Evolutionary conservation across 2,888 invertebrate species (phyloP).

Genomic region (Netelia fuscicornis): DNA sequence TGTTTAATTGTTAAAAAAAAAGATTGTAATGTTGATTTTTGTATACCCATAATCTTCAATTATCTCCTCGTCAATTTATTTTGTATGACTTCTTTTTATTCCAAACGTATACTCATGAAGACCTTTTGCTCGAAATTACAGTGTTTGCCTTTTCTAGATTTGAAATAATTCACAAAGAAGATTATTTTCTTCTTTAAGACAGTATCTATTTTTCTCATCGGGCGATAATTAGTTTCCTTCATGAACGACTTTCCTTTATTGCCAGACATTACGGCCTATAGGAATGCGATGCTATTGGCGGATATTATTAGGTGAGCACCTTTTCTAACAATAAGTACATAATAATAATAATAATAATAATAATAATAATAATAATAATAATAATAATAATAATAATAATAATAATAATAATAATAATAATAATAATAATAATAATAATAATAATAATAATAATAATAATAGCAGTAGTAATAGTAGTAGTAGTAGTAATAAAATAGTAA

Average conservation of each 20-base stretch:
- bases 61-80: background rate
- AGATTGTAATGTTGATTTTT: background rate
- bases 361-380: conserved; percentile 14
- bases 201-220: background rate
- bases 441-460: conserved; percentile 40
- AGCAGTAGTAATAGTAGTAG: conserved; percentile 33
- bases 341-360: conserved; percentile 52
- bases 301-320: conserved; percentile 72
- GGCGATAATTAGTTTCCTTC: conserved; percentile 10
- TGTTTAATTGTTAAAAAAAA: background rate
- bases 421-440: conserved; percentile 44
- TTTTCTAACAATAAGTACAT: conserved; percentile 34
- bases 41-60: background rate
- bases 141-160: background rate
- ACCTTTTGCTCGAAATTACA: background rate
- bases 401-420: background rate
- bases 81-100: background rate
- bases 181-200: background rate
- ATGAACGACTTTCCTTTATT: background rate
- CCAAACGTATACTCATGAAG: background rate
- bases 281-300: conserved; percentile 76
- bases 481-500: conserved; percentile 26
- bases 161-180: background rate
- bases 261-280: conserved; percentile 58
- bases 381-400: too few species aligned